These are phyloP conservation scores for Hyposmocoma kahamanoa DNA, from an alignment of 1,140 invertebrate species.

Conservation along the genomic window DNA sequence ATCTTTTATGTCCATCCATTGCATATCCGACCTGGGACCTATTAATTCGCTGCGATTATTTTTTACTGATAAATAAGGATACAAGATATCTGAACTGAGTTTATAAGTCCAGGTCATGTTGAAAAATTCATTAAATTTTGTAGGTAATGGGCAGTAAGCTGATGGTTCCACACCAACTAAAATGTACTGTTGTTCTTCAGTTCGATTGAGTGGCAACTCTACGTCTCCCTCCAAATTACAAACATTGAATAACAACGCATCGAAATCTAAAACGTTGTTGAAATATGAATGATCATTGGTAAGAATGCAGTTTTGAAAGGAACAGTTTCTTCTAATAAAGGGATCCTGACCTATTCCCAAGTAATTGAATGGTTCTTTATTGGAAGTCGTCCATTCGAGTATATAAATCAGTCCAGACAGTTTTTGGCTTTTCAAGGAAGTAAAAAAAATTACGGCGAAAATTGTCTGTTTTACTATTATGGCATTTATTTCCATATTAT, in stretches of 20 bases:
- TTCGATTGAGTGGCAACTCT: slow-evolving; percentile 23
- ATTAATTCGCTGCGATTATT: slow-evolving; percentile 34
- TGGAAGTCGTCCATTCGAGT: too few relatives aligned
- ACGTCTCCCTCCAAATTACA: slow-evolving; percentile 16
- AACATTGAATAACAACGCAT: slow-evolving; percentile 43
- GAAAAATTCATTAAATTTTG: slow-evolving; percentile 59
- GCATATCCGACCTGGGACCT: slow-evolving; percentile 42
- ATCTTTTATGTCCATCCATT: slow-evolving; percentile 31
- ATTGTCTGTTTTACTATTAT: too few relatives aligned
- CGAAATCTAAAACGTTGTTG: slow-evolving; percentile 25
- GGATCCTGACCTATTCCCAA: too few relatives aligned
- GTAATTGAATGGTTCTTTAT: too few relatives aligned
- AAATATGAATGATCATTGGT: slow-evolving; percentile 28
- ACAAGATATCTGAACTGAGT: slow-evolving; percentile 77
- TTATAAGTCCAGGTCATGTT: slow-evolving; percentile 81
- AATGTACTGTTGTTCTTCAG: slow-evolving; percentile 48
- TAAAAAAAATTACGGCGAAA: too few relatives aligned
- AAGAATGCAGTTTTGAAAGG: slow-evolving; percentile 35
- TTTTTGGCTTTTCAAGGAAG: too few relatives aligned
- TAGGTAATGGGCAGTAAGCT: slow-evolving; percentile 36
- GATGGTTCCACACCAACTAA: slow-evolving; percentile 52
- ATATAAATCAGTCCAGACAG: too few relatives aligned
- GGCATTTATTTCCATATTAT: too few relatives aligned
- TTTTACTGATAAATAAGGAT: slow-evolving; percentile 65
- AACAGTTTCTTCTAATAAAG: too few relatives aligned